Percentiles rank a stretch among this genome's conserved stretches.
These are phyloP conservation scores for Lipophrys pholis DNA, from an alignment of 2,113 vertebrate species.

Conservation along the genomic window DNA sequence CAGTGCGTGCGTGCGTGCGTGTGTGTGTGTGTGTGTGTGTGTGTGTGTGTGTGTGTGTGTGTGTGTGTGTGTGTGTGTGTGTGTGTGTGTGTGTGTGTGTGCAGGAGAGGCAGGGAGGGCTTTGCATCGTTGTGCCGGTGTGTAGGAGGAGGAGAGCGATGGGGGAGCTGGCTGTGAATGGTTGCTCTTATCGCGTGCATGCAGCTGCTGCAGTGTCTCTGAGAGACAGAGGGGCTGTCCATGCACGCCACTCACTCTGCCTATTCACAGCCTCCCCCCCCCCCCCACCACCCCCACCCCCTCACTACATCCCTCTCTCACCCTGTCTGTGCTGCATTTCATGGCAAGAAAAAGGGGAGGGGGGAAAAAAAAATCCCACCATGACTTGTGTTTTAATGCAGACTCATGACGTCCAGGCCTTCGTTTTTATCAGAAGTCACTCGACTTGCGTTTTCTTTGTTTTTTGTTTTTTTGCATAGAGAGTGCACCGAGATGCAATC, in stretches of 20 bases:
- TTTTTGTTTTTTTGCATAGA: too few species aligned
- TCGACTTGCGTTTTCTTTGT: not conserved
- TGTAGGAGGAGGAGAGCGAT: constrained; percentile 69
- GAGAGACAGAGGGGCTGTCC: constrained; percentile 79
- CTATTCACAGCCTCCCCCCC: constrained; percentile 62
- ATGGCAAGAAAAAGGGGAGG: constrained; percentile 37
- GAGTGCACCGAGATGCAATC: too few species aligned
- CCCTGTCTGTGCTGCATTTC: constrained; percentile 56
- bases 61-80: too few species aligned
- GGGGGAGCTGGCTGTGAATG: constrained; percentile 75
- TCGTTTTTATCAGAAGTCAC: constrained; percentile 15
- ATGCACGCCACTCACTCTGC: constrained; percentile 76
- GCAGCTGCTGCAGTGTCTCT: constrained; percentile 83
- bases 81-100: too few species aligned
- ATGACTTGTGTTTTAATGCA: constrained; percentile 61
- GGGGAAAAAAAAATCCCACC: constrained; percentile 22
- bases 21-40: too few species aligned
- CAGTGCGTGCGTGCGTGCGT: constrained; percentile 44
- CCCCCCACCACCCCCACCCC: constrained; percentile 35
- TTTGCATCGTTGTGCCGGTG: constrained; percentile 53
- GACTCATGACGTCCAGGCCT: constrained; percentile 54
- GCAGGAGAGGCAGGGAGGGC: too few species aligned
- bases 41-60: too few species aligned
- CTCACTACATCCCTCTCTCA: constrained; percentile 37
- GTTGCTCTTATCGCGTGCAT: constrained; percentile 81